Evolutionary conservation across 2,797 vertebrate species (phyloP).

Genomic region (Danio albolineatus): DNA sequence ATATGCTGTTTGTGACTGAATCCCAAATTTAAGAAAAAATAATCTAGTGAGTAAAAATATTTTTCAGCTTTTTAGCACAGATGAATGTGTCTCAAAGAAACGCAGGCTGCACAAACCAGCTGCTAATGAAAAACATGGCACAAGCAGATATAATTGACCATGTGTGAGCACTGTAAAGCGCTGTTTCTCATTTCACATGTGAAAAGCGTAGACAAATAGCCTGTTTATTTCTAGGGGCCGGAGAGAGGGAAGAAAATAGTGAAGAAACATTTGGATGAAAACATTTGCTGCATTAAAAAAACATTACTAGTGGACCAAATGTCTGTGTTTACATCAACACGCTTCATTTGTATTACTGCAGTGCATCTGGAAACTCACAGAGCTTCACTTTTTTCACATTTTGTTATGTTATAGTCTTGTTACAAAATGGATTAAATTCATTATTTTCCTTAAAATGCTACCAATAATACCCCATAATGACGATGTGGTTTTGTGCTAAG

Average conservation of each 20-base stretch:
- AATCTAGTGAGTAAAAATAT: too few relatives aligned
- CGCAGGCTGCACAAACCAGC: background rate
- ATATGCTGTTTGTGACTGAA: background rate
- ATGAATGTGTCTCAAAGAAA: background rate
- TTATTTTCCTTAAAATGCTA: too few relatives aligned
- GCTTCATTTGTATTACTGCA: background rate
- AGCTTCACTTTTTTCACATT: too few relatives aligned
- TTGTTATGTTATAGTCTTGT: too few relatives aligned
- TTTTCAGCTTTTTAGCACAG: background rate
- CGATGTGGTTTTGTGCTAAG: too few relatives aligned
- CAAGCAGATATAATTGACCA: background rate
- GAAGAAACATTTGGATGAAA: background rate
- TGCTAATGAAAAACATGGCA: background rate
- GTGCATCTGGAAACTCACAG: too few relatives aligned
- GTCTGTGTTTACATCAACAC: background rate
- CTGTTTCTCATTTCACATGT: conserved; percentile 11
- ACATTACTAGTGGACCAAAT: background rate
- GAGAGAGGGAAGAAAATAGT: background rate
- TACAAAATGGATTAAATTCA: too few relatives aligned
- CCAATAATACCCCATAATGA: too few relatives aligned
- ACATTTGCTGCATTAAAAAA: background rate
- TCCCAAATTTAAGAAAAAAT: background rate
- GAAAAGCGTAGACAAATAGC: background rate
- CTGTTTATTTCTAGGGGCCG: background rate
- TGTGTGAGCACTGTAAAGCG: background rate